These are phyloP conservation scores for Caenorhabditis remanei DNA, from an alignment of 1,140 invertebrate genomes.

Conservation along the genomic window DNA sequence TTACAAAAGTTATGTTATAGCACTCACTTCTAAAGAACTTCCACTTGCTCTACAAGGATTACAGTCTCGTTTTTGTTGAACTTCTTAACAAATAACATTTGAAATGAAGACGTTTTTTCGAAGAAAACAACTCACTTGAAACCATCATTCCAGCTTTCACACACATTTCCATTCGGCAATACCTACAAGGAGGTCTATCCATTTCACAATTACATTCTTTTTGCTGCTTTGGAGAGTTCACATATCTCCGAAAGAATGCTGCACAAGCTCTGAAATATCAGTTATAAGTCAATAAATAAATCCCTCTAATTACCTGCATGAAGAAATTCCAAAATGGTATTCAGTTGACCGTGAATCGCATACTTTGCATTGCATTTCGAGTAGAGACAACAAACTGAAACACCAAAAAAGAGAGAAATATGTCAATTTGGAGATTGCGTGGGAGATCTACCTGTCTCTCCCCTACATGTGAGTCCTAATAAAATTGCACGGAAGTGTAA, in stretches of 20 bases:
- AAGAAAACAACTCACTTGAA: background rate
- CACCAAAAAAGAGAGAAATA: background rate
- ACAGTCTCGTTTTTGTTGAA: slow-evolving; percentile 1
- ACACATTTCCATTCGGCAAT: background rate
- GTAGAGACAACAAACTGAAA: background rate
- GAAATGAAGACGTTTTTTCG: too few relatives aligned
- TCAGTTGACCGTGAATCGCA: background rate
- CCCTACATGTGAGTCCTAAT: background rate
- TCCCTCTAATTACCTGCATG: background rate
- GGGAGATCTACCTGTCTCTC: background rate
- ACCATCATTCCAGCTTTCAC: slow-evolving; percentile 7
- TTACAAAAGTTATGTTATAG: background rate
- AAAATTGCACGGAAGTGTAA: slow-evolving; percentile 11
- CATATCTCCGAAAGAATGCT: slow-evolving; percentile 22
- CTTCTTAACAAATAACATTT: background rate
- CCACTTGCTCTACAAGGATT: background rate
- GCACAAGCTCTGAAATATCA: slow-evolving; percentile 3
- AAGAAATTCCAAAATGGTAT: background rate
- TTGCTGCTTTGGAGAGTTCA: background rate
- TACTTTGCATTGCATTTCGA: slow-evolving; percentile 1
- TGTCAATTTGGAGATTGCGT: slow-evolving; percentile 2
- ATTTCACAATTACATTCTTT: slow-evolving; percentile 15
- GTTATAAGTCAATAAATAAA: background rate
- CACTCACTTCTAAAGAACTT: background rate
- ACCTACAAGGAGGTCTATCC: background rate